Evolutionary conservation across 1,140 invertebrate species (phyloP).

Genomic region (Hydropsyche tenuis): DNA sequence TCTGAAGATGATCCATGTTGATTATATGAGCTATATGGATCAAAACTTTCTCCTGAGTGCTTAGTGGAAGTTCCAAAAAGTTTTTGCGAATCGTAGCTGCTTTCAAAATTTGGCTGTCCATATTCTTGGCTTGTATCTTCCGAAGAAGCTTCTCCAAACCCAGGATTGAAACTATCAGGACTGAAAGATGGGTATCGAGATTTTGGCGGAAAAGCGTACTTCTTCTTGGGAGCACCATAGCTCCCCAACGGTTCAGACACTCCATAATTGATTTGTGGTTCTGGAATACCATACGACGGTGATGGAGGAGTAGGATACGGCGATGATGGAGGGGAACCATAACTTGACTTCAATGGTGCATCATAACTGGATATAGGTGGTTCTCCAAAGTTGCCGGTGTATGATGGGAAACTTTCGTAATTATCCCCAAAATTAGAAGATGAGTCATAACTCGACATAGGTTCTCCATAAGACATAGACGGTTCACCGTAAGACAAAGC

Average conservation of each 20-base stretch:
- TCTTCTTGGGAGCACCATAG: constrained; percentile 42
- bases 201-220: constrained; percentile 33
- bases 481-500: constrained; percentile 36
- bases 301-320: constrained; percentile 48
- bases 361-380: constrained; percentile 45
- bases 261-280: constrained; percentile 40
- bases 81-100: constrained; percentile 29
- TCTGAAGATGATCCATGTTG: constrained; percentile 14
- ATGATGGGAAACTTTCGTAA: constrained; percentile 24
- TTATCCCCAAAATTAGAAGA: constrained; percentile 47
- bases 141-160: constrained; percentile 26
- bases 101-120: neutral
- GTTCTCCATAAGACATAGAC: constrained; percentile 29
- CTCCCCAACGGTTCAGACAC: constrained; percentile 37
- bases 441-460: constrained; percentile 37
- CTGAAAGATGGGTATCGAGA: constrained; percentile 29
- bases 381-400: constrained; percentile 30
- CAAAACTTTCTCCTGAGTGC: constrained; percentile 14
- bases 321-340: constrained; percentile 25
- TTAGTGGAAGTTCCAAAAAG: constrained; percentile 11
- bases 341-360: constrained; percentile 35
- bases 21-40: neutral
- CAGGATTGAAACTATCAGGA: constrained; percentile 34
- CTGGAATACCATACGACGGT: constrained; percentile 21
- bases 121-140: constrained; percentile 34